These are phyloP conservation scores for Drosophila azteca DNA, from an alignment of 1,140 invertebrate species.

Conservation along the genomic window DNA sequence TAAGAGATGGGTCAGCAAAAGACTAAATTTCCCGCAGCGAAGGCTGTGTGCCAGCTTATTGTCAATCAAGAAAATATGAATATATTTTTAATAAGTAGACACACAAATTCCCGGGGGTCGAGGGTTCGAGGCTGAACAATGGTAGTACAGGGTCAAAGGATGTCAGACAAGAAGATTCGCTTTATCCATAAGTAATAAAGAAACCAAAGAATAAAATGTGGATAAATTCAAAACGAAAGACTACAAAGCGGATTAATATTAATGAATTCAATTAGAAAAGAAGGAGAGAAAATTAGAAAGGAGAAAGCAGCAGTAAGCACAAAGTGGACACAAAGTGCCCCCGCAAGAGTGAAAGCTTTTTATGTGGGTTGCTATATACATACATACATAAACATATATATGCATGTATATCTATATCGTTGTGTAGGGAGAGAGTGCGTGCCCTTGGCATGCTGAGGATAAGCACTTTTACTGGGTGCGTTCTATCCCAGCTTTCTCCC, in stretches of 20 bases:
- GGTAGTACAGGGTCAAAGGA: conserved; percentile 44
- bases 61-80: conserved; percentile 52
- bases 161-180: conserved; percentile 16
- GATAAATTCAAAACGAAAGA: conserved; percentile 21
- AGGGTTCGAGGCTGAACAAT: conserved; percentile 1
- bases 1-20: conserved; percentile 22
- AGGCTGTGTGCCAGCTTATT: conserved; percentile 26
- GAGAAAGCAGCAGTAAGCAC: conserved; percentile 6
- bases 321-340: conserved; percentile 2
- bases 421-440: conserved; percentile 31
- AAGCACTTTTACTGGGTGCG: conserved; percentile 60
- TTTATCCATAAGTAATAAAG: conserved; percentile 33
- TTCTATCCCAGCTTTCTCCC: conserved; percentile 18
- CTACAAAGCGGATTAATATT: conserved; percentile 40
- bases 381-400: not conserved
- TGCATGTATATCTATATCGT: conserved; percentile 8
- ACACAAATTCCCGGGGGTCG: conserved; percentile 3
- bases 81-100: conserved; percentile 2
- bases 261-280: conserved; percentile 59
- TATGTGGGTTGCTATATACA: conserved; percentile 23
- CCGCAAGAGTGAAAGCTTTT: conserved; percentile 6
- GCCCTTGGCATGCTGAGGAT: conserved; percentile 58
- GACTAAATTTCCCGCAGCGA: not conserved
- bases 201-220: conserved; percentile 15
- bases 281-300: conserved; percentile 13